Evolutionary conservation across 2,888 invertebrate species (phyloP).

Genomic region (Ommatoiulus sabulosus): DNA sequence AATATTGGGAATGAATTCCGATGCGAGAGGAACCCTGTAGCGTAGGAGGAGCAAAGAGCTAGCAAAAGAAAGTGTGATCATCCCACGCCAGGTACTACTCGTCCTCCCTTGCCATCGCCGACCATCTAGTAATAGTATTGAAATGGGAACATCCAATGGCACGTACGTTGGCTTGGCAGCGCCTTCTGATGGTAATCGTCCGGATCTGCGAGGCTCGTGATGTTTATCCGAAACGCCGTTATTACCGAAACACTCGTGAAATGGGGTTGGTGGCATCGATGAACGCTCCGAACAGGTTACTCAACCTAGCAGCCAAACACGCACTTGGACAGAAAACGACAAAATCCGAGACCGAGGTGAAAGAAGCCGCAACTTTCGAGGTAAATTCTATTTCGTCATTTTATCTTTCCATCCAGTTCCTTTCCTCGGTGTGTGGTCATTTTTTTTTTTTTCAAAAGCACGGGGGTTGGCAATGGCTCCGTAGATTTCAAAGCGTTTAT

Average conservation of each 20-base stretch:
- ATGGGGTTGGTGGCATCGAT: conserved; percentile 19
- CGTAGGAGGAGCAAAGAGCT: not conserved
- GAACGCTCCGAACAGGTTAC: not conserved
- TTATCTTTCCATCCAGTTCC: not conserved
- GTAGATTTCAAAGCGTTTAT: not conserved
- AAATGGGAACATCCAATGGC: conserved; percentile 9
- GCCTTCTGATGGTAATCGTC: not conserved
- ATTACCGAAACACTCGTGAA: not conserved
- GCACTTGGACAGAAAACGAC: not conserved
- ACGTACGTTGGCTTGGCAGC: not conserved
- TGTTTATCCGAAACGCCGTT: not conserved
- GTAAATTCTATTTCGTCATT: not conserved
- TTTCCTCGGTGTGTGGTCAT: not conserved
- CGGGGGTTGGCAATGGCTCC: not conserved
- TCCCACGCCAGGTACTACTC: not conserved
- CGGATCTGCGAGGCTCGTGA: not conserved
- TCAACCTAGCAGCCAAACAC: not conserved
- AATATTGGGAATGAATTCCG: no score
- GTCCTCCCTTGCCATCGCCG: not conserved
- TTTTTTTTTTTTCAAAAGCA: not conserved
- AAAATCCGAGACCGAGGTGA: not conserved
- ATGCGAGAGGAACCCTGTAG: not conserved
- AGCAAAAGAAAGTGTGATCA: not conserved
- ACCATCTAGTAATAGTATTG: not conserved
- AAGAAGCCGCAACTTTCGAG: not conserved